Base-by-base conservation (phyloP, 2,888 invertebrate species). In the Fragum fragum region DNA sequence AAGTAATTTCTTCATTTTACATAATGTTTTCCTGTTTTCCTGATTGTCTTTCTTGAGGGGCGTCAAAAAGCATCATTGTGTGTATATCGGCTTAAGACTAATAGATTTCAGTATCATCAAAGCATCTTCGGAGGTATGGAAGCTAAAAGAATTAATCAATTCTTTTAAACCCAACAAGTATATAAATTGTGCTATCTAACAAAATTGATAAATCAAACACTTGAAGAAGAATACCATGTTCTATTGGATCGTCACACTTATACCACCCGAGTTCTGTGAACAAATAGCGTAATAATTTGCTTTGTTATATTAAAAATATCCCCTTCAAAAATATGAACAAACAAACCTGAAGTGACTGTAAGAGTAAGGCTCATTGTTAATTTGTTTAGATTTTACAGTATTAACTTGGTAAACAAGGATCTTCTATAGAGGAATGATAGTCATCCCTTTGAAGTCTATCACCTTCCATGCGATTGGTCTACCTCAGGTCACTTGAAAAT, bases 371-470 rank as follows among this genome's bases (percentile, higher is more conserved):
- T 36, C 23, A 42, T 66, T 66, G 66, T 66, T 66, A 66, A 66
- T 66, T 66, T 66, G 66, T 66, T 66, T 66, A 66, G 66, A 36
- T 36, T 66, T 66, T 66, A 66, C 42, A 66, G 66, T 26, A 66
- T 66, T 66, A 66, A 36, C 66, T 66, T 11, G 39, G 66, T 66
- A 66, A 66, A 66, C 42, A 66, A 42, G 21, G 66, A 36, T 36
- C 66, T 42, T 42, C n/a, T 23, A 42, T 42, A 23, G 21, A 52
- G 55, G 69, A 47, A 66, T 77, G 83, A 83, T 83, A 83, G 72
- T 74, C 42, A 53, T 66, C 42, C 80, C 69, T 83, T 83, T 83
- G 83, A 83, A 71, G 83, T 83, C 77, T 77, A 76, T 69, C 73
- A 66, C 74, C 71, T 53, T 57, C 70, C 82, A 75, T 82, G 69